Percentiles rank a stretch among this genome's conserved stretches.
Conservation (phyloP, 2,113 vertebrate species). For the Oncorhynchus keta region DNA sequence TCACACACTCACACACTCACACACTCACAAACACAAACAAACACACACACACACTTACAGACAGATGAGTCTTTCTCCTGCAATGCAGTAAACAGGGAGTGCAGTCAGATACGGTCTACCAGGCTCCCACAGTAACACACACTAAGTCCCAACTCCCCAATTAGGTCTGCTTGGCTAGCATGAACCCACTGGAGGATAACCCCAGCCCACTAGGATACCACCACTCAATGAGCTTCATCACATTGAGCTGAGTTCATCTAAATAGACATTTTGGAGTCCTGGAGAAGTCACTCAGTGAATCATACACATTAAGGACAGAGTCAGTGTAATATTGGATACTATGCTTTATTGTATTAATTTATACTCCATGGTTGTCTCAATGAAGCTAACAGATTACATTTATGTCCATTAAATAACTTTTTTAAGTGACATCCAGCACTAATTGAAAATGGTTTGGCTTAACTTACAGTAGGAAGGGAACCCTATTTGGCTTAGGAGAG, state of each 20-base stretch:
- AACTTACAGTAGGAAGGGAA: background rate
- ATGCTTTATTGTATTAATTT: too few relatives aligned
- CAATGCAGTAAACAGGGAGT: constrained; percentile 58
- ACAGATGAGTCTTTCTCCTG: constrained; percentile 32
- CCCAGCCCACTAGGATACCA: background rate
- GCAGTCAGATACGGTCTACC: constrained; percentile 27
- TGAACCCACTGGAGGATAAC: too few relatives aligned
- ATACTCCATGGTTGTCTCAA: too few relatives aligned
- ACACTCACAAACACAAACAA: constrained; percentile 32
- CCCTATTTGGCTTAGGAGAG: background rate
- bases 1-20: constrained; percentile 23
- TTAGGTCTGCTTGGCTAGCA: too few relatives aligned
- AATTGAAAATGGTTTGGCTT: background rate
- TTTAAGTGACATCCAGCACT: too few relatives aligned
- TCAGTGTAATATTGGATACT: too few relatives aligned
- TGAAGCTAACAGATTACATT: too few relatives aligned
- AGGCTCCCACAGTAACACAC: background rate
- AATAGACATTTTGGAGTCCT: background rate
- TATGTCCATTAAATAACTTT: too few relatives aligned
- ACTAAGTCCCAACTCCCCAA: too few relatives aligned
- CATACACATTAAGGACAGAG: too few relatives aligned
- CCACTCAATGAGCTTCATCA: constrained; percentile 5
- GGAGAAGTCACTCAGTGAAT: too few relatives aligned
- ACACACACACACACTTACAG: background rate
- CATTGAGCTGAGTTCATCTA: constrained; percentile 9